Percentiles rank a stretch among this genome's conserved stretches.
These are phyloP conservation scores for Microplitis demolitor DNA, from an alignment of 1,140 invertebrate species.

Conservation along the genomic window DNA sequence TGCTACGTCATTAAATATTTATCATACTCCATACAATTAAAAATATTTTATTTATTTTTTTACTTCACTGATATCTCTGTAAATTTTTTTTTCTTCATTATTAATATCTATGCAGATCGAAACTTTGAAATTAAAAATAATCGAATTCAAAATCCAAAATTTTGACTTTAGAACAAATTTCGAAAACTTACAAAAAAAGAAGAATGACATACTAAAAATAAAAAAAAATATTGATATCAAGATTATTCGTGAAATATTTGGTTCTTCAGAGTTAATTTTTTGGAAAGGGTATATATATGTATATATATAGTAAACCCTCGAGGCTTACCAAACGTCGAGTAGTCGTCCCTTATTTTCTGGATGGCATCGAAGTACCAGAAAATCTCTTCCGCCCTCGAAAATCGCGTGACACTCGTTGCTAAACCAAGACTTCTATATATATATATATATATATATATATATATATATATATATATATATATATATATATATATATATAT, in stretches of 20 bases:
- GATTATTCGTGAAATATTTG: slow-evolving; percentile 12
- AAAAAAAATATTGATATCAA: background rate
- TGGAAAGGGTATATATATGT: background rate
- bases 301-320: slow-evolving; percentile 1
- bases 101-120: no score
- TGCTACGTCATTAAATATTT: background rate
- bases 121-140: no score
- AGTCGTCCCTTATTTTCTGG: slow-evolving; percentile 17
- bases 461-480: background rate
- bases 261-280: background rate
- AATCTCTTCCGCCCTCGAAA: slow-evolving; percentile 33
- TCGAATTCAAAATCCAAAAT: no score
- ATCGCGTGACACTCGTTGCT: slow-evolving; percentile 22
- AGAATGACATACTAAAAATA: background rate
- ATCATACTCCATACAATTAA: background rate
- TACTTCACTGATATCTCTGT: no score
- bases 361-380: slow-evolving; percentile 31
- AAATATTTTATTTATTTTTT: background rate
- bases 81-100: background rate
- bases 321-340: slow-evolving; percentile 24
- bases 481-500: background rate
- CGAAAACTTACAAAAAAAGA: background rate
- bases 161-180: no score
- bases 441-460: no score
- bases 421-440: background rate